Percentiles rank a stretch among this genome's conserved stretches.
Conservation (phyloP, 2,113 vertebrate genomes). For the Silurus meridionalis region DNA sequence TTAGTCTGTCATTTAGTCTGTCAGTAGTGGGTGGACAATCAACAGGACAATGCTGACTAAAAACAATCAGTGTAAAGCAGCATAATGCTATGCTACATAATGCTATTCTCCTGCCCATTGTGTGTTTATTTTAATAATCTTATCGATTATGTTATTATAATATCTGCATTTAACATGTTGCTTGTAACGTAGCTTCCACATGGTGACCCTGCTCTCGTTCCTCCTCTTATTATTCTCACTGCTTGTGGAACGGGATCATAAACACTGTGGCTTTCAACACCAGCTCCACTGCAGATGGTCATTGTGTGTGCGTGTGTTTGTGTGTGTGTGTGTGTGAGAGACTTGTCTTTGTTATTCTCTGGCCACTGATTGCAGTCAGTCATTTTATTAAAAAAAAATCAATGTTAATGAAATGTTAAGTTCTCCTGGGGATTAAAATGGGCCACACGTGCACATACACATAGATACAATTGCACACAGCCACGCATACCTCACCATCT, state of each 20-base stretch:
- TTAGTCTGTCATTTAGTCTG: background rate
- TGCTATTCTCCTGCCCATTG: background rate
- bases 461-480: background rate
- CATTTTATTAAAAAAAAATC: background rate
- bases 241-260: conserved; percentile 7
- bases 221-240: conserved; percentile 2
- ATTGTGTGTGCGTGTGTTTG: background rate
- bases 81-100: background rate
- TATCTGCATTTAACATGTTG: background rate
- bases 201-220: background rate
- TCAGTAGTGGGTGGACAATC: background rate
- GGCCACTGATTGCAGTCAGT: background rate
- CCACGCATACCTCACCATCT: conserved; percentile 78
- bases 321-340: conserved; percentile 2
- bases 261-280: conserved; percentile 1
- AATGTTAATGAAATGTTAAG: conserved; percentile 31
- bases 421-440: conserved; percentile 19
- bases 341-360: conserved; percentile 1
- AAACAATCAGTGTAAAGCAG: background rate
- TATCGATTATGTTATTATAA: background rate
- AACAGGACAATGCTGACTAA: background rate
- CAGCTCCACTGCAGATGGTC: background rate
- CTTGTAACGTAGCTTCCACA: conserved; percentile 16
- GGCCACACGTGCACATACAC: conserved; percentile 31
- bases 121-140: conserved; percentile 25